phyloP scores from a whole-genome alignment of 1,140 invertebrate genomes.

The Diachasma alloeum region DNA sequence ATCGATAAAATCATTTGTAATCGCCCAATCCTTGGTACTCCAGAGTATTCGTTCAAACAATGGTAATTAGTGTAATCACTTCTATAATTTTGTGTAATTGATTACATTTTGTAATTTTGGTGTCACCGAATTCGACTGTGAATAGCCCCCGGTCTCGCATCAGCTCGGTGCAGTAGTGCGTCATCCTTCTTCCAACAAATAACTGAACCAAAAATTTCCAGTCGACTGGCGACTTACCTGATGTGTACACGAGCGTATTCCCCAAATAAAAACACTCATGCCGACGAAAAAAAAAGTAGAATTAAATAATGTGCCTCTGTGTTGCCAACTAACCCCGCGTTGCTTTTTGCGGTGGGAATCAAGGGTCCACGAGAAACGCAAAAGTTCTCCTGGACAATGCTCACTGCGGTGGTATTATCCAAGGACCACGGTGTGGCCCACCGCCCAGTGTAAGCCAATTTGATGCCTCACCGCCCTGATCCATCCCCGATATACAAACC shows the following conservation, averaged over 20 bases:
- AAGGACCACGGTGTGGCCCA: constrained; percentile 23
- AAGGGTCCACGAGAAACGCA: constrained; percentile 12
- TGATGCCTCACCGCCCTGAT: constrained; percentile 39
- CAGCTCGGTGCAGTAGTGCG: too few relatives aligned
- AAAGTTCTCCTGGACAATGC: constrained; percentile 24
- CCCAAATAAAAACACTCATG: constrained; percentile 3
- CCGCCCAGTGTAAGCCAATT: constrained; percentile 42
- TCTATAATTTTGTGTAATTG: too few relatives aligned
- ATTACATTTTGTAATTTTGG: too few relatives aligned
- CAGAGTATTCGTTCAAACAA: too few relatives aligned
- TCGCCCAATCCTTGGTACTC: too few relatives aligned
- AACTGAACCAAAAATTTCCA: constrained; percentile 13
- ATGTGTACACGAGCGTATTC: constrained; percentile 17
- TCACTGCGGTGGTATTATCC: constrained; percentile 22
- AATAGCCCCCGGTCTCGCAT: too few relatives aligned
- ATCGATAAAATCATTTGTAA: too few relatives aligned
- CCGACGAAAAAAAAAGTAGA: neutral
- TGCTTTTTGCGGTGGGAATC: constrained; percentile 11
- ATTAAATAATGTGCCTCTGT: neutral
- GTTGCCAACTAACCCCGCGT: neutral
- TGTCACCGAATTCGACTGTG: too few relatives aligned
- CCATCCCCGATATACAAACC: constrained; percentile 30
- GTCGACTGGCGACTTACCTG: neutral
- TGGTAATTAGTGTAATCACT: too few relatives aligned
- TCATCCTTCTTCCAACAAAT: neutral